Evolutionary conservation across 1,140 invertebrate species (phyloP).

Genomic region (Apis mellifera): Amel_HAv3.1 CM009943.2:5223001-5223500

Average conservation of each 20-base stretch:
- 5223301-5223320: constrained; percentile 43
- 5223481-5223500: background rate
- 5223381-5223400: constrained; percentile 32
- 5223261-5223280: constrained; percentile 59
- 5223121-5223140: constrained; percentile 31
- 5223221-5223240: constrained; percentile 29
- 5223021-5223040: too few relatives aligned
- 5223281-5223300: constrained; percentile 48
- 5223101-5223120: background rate
- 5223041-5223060: background rate
- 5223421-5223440: background rate
- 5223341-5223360: constrained; percentile 63
- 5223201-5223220: constrained; percentile 52
- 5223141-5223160: constrained; percentile 20
- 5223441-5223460: too few relatives aligned
- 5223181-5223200: constrained; percentile 24
- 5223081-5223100: too few relatives aligned
- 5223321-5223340: constrained; percentile 24
- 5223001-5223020: too few relatives aligned
- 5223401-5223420: background rate
- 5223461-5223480: background rate
- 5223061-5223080: background rate
- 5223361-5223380: constrained; percentile 50
- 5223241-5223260: constrained; percentile 57
- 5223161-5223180: constrained; percentile 25